A percentile compares a stretch with the other conserved stretches of the same genome.
phyloP scores from a whole-genome alignment of 2,113 vertebrate species.

The Proterorhinus semilunaris region DNA sequence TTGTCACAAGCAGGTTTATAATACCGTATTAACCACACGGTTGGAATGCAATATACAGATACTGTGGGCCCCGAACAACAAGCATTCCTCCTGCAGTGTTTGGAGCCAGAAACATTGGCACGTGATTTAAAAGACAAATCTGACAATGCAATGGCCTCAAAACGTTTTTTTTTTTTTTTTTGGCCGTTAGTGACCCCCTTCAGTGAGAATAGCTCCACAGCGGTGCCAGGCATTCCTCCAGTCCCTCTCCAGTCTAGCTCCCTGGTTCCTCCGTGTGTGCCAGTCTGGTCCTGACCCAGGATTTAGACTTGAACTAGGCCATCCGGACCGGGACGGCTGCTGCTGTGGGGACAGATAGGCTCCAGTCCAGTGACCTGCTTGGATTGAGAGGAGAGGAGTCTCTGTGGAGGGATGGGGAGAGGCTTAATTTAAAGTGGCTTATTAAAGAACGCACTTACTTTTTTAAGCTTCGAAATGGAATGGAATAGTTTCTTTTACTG shows the following conservation, averaged over 20 bases:
- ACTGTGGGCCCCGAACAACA: neutral
- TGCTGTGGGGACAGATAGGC: slow-evolving; percentile 51
- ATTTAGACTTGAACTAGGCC: slow-evolving; percentile 36
- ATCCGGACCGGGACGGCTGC: slow-evolving; percentile 54
- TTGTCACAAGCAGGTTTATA: too few species aligned
- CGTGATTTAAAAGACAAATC: slow-evolving; percentile 39
- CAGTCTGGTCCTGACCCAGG: slow-evolving; percentile 23
- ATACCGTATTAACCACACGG: too few species aligned
- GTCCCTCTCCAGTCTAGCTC: slow-evolving; percentile 22
- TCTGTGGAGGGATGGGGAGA: slow-evolving; percentile 29
- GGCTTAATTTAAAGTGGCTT: neutral
- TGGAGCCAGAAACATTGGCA: slow-evolving; percentile 40
- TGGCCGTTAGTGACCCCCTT: slow-evolving; percentile 19
- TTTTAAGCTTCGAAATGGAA: too few species aligned
- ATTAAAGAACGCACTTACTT: neutral
- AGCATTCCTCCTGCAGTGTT: slow-evolving; percentile 33
- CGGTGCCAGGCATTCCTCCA: slow-evolving; percentile 14
- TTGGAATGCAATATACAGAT: too few species aligned
- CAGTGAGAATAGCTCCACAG: slow-evolving; percentile 37
- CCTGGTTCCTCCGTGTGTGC: slow-evolving; percentile 14
- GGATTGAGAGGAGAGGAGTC: slow-evolving; percentile 34
- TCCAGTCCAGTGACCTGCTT: slow-evolving; percentile 57
- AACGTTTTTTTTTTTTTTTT: neutral
- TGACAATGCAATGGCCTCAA: slow-evolving; percentile 1
- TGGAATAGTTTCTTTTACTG: too few species aligned